A percentile compares a stretch with the other conserved stretches of the same genome.
phyloP scores from a whole-genome alignment of 2,888 invertebrate species.

The Epistrophe grossulariae region DNA sequence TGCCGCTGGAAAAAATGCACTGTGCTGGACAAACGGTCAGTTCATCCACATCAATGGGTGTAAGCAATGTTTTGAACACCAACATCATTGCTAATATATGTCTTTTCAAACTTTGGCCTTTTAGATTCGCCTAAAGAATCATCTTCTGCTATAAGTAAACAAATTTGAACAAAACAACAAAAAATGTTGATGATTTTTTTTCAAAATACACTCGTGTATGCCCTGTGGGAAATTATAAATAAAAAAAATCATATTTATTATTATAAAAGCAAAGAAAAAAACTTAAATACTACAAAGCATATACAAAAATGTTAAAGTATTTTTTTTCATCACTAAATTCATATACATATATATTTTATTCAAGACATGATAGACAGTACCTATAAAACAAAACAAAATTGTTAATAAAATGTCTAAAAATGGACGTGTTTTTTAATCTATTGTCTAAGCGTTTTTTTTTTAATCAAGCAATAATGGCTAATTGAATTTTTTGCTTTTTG shows the following conservation, averaged over 20 bases:
- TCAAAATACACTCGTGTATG: constrained; percentile 44
- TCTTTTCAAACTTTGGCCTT: constrained; percentile 75
- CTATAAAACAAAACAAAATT: constrained; percentile 3
- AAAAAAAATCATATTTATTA: neutral
- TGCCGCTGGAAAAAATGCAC: constrained; percentile 93
- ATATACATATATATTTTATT: constrained; percentile 35
- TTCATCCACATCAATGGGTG: constrained; percentile 81
- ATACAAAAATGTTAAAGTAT: constrained; percentile 21
- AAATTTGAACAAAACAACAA: constrained; percentile 61
- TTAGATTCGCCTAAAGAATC: constrained; percentile 67
- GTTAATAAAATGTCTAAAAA: constrained; percentile 51
- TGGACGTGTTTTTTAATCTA: constrained; percentile 21
- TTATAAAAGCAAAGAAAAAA: neutral
- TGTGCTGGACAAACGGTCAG: constrained; percentile 88
- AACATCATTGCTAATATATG: constrained; percentile 79
- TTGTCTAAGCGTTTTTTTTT: constrained; percentile 14
- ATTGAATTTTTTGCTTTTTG: constrained; percentile 59
- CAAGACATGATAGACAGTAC: constrained; percentile 8
- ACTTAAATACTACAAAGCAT: constrained; percentile 3
- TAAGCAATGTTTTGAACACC: constrained; percentile 81
- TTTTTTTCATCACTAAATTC: constrained; percentile 43
- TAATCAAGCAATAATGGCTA: constrained; percentile 13
- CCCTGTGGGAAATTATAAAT: constrained; percentile 28
- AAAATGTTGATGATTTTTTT: constrained; percentile 72
- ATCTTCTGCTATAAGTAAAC: constrained; percentile 65